These are phyloP conservation scores for Parazoanthus darwini DNA, from an alignment of 92 coral and sea anemone species.

Conservation along the genomic window DNA sequence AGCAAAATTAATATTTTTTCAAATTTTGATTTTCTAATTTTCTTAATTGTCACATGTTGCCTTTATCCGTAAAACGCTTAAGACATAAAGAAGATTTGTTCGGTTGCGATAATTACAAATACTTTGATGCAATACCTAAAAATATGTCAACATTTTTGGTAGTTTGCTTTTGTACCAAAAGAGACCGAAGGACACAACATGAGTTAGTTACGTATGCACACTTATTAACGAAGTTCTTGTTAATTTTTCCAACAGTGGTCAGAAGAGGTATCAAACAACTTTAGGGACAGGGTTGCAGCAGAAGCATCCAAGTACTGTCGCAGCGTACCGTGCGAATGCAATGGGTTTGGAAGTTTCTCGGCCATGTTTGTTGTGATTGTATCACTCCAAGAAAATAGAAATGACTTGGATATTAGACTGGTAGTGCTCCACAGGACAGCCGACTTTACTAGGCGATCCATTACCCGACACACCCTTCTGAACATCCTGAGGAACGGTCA, in stretches of 20 bases:
- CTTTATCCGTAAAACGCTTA: no score
- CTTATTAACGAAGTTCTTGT: no score
- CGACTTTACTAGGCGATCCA: neutral
- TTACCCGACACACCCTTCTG: slow-evolving; percentile 1
- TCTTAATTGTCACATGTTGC: no score
- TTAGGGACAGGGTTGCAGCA: slow-evolving; percentile 28
- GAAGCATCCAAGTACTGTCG: slow-evolving; percentile 13
- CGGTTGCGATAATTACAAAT: no score
- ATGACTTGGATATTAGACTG: slow-evolving; percentile 24
- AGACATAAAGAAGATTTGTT: no score
- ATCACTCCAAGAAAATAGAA: slow-evolving; percentile 18
- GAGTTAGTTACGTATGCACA: no score
- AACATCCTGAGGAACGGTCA: slow-evolving; percentile 22
- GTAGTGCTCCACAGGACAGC: neutral
- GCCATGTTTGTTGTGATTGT: slow-evolving; percentile 24
- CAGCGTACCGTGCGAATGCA: slow-evolving; percentile 32
- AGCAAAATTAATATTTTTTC: no score
- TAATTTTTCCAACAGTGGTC: slow-evolving; percentile 30
- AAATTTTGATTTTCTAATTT: no score
- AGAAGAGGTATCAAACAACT: neutral
- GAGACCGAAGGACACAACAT: no score
- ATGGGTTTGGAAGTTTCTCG: slow-evolving; percentile 6
- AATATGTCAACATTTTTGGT: no score
- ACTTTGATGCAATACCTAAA: no score
- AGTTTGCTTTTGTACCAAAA: no score